Base-by-base conservation (phyloP, 2,797 vertebrate species). In the Falco naumanni region DNA sequence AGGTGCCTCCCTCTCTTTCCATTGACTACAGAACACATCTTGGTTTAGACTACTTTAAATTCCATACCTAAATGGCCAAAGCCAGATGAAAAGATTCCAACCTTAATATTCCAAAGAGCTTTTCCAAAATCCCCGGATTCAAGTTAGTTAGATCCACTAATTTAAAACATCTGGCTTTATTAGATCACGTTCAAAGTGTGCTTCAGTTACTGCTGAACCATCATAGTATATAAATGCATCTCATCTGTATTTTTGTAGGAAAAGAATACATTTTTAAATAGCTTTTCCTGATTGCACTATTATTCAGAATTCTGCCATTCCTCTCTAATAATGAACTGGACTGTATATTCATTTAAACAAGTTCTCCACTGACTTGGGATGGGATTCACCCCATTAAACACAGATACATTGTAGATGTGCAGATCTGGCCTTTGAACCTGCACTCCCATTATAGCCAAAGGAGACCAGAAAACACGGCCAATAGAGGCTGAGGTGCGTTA, bases 31-130 rank as follows among this genome's bases (percentile, higher is more conserved):
- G 48, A 86, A 93, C 21, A 24, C 86, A 33, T 57, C 61, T 81
- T 63, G 84, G 57, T 84, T 92, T 81, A 91, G 65, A 93, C 86
- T 95, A 9, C 41, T 93, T 90, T 47, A 88, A 88, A 88, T 45
- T 88, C 50, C 74, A 65, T 41, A 84, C 17, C 34, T 79, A 86
- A 63, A 87, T 72, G 33, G 59, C 39, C 76, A 61, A 80, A 95
- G 19, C 82, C 89, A 94, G 83, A 89, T 68, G 87, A 96, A 93
- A 95, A 54, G 86, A 90, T 89, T 94, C 56, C 54, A 87, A 48
- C 59, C 66, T 79, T 96, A 95, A 90, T 78, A 76, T 51, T 82
- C 47, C 59, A 63, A 87, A 93, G 57, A 92, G 71, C 61, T 95
- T 72, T 82, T 87, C 64, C 34, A 76, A 84, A 92, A 90, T n/a